Evolutionary conservation across 2,888 invertebrate genomes (phyloP).

Genomic region (Hirtodrosophila histrioides): DNA sequence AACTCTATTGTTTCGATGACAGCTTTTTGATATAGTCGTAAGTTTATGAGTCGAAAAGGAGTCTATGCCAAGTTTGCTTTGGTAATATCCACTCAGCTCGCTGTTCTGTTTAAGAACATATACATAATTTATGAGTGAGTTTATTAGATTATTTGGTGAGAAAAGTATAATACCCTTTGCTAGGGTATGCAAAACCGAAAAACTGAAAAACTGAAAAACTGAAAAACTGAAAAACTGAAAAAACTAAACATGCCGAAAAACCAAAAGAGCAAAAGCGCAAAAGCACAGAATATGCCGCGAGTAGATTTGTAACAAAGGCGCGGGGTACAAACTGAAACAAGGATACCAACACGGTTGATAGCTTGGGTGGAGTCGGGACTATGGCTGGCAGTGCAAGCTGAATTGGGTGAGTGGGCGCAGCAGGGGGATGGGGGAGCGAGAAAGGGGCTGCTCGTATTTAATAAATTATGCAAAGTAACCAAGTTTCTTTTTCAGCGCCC

Average conservation of each 20-base stretch:
- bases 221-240: slow-evolving; percentile 15
- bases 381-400: too few species aligned
- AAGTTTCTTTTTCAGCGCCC: slow-evolving; percentile 36
- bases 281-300: slow-evolving; percentile 34
- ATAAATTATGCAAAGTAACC: slow-evolving; percentile 71
- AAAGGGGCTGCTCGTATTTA: slow-evolving; percentile 52
- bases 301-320: slow-evolving; percentile 44
- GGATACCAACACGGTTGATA: slow-evolving; percentile 23
- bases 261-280: slow-evolving; percentile 50
- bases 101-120: too few species aligned
- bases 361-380: slow-evolving; percentile 1
- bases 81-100: too few species aligned
- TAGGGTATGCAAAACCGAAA: slow-evolving; percentile 11
- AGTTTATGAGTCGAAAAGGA: too few species aligned
- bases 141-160: too few species aligned
- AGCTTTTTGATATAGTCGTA: too few species aligned
- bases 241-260: slow-evolving; percentile 8
- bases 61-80: too few species aligned
- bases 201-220: slow-evolving; percentile 16
- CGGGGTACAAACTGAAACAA: slow-evolving; percentile 34
- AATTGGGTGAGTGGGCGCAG: not conserved
- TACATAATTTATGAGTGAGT: too few species aligned
- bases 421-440: not conserved
- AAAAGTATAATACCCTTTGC: too few species aligned
- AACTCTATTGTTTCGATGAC: too few species aligned